Conservation (phyloP, 2,888 invertebrate genomes). For the Cerceris ruficornis region DNA sequence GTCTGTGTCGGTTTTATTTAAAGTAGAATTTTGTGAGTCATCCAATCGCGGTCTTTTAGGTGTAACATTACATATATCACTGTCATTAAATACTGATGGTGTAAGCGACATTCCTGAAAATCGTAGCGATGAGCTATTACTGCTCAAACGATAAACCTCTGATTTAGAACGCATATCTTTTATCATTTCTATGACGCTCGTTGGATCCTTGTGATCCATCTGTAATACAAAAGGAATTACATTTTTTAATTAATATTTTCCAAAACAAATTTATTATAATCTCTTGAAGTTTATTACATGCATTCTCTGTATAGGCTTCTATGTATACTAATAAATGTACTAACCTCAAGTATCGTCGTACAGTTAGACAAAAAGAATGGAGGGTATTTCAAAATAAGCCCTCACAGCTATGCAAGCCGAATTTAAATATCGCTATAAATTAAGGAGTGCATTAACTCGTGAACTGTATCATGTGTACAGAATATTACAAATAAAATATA, state of each 20-base stretch:
- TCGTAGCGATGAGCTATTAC: slow-evolving; percentile 61
- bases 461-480: no score
- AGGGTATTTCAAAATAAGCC: no score
- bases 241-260: background rate
- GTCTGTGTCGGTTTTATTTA: slow-evolving; percentile 49
- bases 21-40: slow-evolving; percentile 58
- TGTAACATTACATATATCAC: slow-evolving; percentile 49
- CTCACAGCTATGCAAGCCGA: no score
- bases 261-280: background rate
- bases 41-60: slow-evolving; percentile 72
- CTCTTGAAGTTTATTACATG: background rate
- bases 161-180: slow-evolving; percentile 75
- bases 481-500: no score
- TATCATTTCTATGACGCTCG: slow-evolving; percentile 78
- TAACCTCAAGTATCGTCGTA: no score
- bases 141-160: slow-evolving; percentile 65
- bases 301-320: no score
- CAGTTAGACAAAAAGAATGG: no score
- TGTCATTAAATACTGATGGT: slow-evolving; percentile 43
- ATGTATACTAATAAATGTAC: no score
- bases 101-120: slow-evolving; percentile 62
- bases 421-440: no score
- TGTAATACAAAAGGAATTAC: slow-evolving; percentile 29
- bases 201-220: slow-evolving; percentile 78
- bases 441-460: no score